These are phyloP conservation scores for Drosophila mojavensis DNA, from an alignment of 1,140 invertebrate species.

Conservation along the genomic window DNA sequence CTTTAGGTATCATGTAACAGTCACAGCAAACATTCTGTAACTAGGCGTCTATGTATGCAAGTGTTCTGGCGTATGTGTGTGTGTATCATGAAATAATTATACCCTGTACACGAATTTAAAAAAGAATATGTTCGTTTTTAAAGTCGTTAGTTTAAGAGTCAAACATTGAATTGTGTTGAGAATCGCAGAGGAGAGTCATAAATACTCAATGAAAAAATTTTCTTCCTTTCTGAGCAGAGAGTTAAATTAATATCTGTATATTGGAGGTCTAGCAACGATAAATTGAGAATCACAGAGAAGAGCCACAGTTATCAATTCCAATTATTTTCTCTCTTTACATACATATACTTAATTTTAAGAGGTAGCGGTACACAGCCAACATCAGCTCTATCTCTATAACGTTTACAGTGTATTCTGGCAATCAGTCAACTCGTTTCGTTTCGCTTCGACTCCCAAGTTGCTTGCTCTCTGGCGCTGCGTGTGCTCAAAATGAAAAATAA, in stretches of 20 bases:
- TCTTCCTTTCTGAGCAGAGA: too few species aligned
- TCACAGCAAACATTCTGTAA: slow-evolving; percentile 45
- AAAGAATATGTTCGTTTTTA: background rate
- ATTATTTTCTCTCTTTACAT: too few species aligned
- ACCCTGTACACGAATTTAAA: slow-evolving; percentile 3
- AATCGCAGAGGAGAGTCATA: too few species aligned
- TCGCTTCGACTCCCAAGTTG: slow-evolving; percentile 19
- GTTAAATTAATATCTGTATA: too few species aligned
- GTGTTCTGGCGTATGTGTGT: slow-evolving; percentile 25
- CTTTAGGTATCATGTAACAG: slow-evolving; percentile 70
- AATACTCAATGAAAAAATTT: too few species aligned
- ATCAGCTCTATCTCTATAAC: background rate
- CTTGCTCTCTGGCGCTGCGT: slow-evolving; percentile 23
- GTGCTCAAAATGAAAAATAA: slow-evolving; percentile 76
- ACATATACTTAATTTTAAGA: too few species aligned
- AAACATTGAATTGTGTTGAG: too few species aligned
- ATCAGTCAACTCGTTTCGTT: background rate
- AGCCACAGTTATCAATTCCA: too few species aligned
- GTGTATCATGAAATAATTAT: slow-evolving; percentile 53
- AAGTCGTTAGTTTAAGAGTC: too few species aligned
- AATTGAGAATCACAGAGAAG: too few species aligned
- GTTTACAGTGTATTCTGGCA: background rate
- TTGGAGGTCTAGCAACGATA: too few species aligned
- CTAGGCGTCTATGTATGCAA: slow-evolving; percentile 12
- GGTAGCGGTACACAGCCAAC: too few species aligned